A percentile compares a stretch with the other conserved stretches of the same genome.
Conservation (phyloP, 2,113 vertebrate genomes). For the Percopsis transmontana region DNA sequence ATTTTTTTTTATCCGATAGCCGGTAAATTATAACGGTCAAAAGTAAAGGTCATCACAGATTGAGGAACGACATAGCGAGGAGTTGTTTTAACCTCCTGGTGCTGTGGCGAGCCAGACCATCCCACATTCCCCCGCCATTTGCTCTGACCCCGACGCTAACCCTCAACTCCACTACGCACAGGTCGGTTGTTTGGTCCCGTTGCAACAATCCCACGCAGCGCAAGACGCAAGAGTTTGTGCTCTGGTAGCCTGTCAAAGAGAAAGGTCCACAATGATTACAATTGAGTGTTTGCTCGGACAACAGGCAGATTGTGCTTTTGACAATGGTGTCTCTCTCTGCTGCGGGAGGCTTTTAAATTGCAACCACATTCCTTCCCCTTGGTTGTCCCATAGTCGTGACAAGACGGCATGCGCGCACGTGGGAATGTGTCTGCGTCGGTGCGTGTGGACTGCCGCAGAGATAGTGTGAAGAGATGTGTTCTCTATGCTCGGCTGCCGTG, state of each 20-base stretch:
- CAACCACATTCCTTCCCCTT: constrained; percentile 44
- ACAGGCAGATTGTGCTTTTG: constrained; percentile 22
- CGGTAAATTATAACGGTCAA: too few relatives aligned
- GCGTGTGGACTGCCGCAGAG: neutral
- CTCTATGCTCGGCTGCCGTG: constrained; percentile 4
- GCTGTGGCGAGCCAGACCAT: too few relatives aligned
- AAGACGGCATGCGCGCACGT: constrained; percentile 22
- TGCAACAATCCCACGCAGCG: constrained; percentile 28
- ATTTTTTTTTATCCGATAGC: too few relatives aligned
- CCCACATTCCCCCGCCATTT: too few relatives aligned
- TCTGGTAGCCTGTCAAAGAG: neutral
- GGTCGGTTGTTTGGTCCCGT: too few relatives aligned
- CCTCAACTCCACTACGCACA: neutral
- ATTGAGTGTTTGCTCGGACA: constrained; percentile 11
- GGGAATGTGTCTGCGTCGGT: constrained; percentile 1
- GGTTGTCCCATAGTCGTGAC: constrained; percentile 29
- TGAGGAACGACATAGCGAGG: too few relatives aligned
- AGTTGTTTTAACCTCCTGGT: too few relatives aligned
- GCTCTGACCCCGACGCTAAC: too few relatives aligned
- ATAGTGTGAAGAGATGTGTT: constrained; percentile 6
- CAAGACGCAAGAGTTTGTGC: constrained; percentile 9
- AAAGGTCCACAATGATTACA: neutral
- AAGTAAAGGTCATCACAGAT: too few relatives aligned
- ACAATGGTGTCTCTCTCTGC: constrained; percentile 67
- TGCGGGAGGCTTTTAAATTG: constrained; percentile 32